Conservation (phyloP, 2,888 invertebrate genomes). For the Pycnomerus fuliginosus region DNA sequence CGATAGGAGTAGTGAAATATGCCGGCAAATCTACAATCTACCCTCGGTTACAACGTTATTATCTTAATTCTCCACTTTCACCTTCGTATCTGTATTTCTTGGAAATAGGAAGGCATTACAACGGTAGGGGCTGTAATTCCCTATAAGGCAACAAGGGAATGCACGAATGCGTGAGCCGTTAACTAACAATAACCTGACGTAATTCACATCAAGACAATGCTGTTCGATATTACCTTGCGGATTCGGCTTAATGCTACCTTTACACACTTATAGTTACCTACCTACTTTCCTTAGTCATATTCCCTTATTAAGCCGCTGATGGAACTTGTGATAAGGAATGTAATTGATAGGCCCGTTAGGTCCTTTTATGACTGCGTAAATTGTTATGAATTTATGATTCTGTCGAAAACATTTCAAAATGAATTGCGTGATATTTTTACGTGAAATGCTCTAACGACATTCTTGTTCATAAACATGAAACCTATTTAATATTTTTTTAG, state of each 20-base stretch:
- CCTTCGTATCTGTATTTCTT: conserved; percentile 27
- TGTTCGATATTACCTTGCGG: conserved; percentile 16
- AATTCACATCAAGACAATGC: conserved; percentile 38
- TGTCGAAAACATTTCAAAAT: conserved; percentile 17
- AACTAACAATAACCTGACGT: conserved; percentile 39
- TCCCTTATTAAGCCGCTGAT: conserved; percentile 22
- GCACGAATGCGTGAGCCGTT: conserved; percentile 36
- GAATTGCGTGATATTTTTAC: conserved; percentile 20
- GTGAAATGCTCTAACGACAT: too few species aligned
- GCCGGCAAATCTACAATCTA: conserved; percentile 19
- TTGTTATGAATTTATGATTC: too few species aligned
- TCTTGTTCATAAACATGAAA: too few species aligned
- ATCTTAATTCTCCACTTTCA: conserved; percentile 26
- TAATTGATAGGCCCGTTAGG: conserved; percentile 31
- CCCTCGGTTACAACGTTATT: conserved; percentile 18
- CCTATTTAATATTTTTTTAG: too few species aligned
- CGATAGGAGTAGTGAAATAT: conserved; percentile 6
- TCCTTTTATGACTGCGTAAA: conserved; percentile 30
- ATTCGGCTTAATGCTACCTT: conserved; percentile 1
- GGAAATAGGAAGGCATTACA: conserved; percentile 29
- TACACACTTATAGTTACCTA: conserved; percentile 11
- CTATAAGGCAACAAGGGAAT: conserved; percentile 31
- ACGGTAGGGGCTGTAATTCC: conserved; percentile 29
- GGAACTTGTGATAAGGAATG: too few species aligned
- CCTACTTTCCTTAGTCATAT: conserved; percentile 8